phyloP scores from a whole-genome alignment of 2,888 invertebrate species.

The Drosophila dives region DNA sequence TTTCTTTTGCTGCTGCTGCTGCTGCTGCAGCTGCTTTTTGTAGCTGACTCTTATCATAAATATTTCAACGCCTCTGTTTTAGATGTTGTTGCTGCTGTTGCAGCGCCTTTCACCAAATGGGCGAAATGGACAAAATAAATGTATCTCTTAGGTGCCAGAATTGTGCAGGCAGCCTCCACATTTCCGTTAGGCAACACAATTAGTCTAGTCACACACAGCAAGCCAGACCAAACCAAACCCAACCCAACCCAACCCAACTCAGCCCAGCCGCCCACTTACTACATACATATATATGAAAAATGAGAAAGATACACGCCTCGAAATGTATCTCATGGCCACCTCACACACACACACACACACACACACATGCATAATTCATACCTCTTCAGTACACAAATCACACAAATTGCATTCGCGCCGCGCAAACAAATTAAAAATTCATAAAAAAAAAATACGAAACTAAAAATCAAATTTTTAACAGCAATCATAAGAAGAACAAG shows the following conservation, averaged over 20 bases:
- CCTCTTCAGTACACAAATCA: slow-evolving; percentile 55
- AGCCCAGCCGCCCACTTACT: neutral
- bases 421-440: slow-evolving; percentile 73
- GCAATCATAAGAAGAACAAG: neutral
- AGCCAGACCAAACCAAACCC: slow-evolving; percentile 3
- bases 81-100: slow-evolving; percentile 17
- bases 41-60: slow-evolving; percentile 62
- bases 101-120: slow-evolving; percentile 57
- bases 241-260: neutral
- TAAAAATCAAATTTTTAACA: slow-evolving; percentile 48
- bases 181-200: slow-evolving; percentile 62
- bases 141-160: slow-evolving; percentile 42
- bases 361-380: slow-evolving; percentile 6
- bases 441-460: slow-evolving; percentile 51
- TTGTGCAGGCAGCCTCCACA: slow-evolving; percentile 52
- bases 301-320: slow-evolving; percentile 10
- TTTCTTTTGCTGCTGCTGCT: slow-evolving; percentile 7
- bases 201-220: slow-evolving; percentile 57
- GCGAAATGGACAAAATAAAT: slow-evolving; percentile 37
- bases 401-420: slow-evolving; percentile 41
- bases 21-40: slow-evolving; percentile 39
- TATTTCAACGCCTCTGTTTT: slow-evolving; percentile 72
- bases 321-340: slow-evolving; percentile 28
- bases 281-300: slow-evolving; percentile 1
- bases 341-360: slow-evolving; percentile 4